Conservation (phyloP, 2,797 vertebrate genomes). For the Momotus momota region DNA sequence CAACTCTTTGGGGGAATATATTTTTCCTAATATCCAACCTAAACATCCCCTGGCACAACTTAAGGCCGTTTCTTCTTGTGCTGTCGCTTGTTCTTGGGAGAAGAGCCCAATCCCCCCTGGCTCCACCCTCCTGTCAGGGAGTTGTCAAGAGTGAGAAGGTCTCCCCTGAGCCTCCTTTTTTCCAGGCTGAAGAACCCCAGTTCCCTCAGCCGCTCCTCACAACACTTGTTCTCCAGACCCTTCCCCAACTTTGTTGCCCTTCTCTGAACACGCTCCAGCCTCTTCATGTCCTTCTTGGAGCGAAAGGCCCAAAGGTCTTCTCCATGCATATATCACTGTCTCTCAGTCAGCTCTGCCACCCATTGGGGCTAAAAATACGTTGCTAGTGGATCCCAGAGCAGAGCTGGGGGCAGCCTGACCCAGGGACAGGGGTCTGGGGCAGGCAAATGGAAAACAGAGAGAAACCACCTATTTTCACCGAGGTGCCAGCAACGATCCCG, state of each 20-base stretch:
- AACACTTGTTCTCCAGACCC: neutral
- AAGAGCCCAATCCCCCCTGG: neutral
- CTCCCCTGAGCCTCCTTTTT: neutral
- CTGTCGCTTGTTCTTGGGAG: neutral
- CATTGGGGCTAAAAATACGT: neutral
- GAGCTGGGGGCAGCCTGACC: neutral
- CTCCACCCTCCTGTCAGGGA: neutral
- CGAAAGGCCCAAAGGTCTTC: neutral
- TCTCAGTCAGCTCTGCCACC: neutral
- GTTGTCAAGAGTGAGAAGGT: neutral
- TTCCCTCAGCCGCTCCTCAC: neutral
- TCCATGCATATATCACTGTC: rapidly evolving
- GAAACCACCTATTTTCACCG: rapidly evolving
- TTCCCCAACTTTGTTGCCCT: neutral
- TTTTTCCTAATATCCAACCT: neutral
- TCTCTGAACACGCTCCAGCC: neutral
- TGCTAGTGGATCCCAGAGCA: neutral
- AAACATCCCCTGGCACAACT: neutral
- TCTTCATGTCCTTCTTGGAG: neutral
- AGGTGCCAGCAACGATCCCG: rapidly evolving
- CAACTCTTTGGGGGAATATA: neutral
- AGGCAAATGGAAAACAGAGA: rapidly evolving
- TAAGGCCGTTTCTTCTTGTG: neutral
- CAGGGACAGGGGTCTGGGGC: rapidly evolving
- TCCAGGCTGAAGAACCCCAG: neutral